A percentile compares a stretch with the other conserved stretches of the same genome.
Conservation (phyloP, 2,797 vertebrate genomes). For the Liparis tanakae region DNA sequence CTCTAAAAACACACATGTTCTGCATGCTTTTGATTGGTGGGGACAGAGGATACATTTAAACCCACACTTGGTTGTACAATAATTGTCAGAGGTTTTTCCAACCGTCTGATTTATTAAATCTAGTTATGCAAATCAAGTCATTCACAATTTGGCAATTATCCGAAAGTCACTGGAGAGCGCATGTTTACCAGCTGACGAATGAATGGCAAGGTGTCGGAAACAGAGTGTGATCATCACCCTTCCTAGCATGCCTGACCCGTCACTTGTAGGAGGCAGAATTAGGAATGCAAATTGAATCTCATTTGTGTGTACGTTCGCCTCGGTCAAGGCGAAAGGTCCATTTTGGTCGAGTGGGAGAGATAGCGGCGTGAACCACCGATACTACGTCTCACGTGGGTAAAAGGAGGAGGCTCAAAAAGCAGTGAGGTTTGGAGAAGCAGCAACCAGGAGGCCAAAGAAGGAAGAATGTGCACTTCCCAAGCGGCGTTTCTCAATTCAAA, state of each 20-base stretch:
- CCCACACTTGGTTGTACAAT: constrained; percentile 22
- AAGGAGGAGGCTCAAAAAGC: constrained; percentile 5
- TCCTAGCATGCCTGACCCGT: constrained; percentile 6
- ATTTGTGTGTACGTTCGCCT: constrained; percentile 6
- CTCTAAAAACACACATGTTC: constrained; percentile 9
- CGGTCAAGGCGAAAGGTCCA: neutral
- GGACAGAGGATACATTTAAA: constrained; percentile 29
- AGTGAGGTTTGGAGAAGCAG: constrained; percentile 10
- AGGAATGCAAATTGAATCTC: constrained; percentile 13
- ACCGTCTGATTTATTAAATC: constrained; percentile 59
- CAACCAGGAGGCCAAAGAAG: constrained; percentile 9
- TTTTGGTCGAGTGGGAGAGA: constrained; percentile 8
- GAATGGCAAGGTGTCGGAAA: constrained; percentile 51
- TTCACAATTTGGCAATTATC: constrained; percentile 59
- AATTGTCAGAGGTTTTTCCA: constrained; percentile 43
- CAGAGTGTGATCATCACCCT: constrained; percentile 9
- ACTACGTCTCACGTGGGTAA: constrained; percentile 1
- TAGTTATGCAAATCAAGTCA: constrained; percentile 55
- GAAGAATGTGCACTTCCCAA: constrained; percentile 21
- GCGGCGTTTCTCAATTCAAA: no score
- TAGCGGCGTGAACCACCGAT: constrained; percentile 16
- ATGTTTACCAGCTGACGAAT: constrained; percentile 60
- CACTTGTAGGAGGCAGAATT: constrained; percentile 16
- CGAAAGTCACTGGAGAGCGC: constrained; percentile 47
- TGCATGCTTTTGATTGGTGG: constrained; percentile 19